These are phyloP conservation scores for Lasioglossum marginatum DNA, from an alignment of 2,888 invertebrate species.

Conservation along the genomic window DNA sequence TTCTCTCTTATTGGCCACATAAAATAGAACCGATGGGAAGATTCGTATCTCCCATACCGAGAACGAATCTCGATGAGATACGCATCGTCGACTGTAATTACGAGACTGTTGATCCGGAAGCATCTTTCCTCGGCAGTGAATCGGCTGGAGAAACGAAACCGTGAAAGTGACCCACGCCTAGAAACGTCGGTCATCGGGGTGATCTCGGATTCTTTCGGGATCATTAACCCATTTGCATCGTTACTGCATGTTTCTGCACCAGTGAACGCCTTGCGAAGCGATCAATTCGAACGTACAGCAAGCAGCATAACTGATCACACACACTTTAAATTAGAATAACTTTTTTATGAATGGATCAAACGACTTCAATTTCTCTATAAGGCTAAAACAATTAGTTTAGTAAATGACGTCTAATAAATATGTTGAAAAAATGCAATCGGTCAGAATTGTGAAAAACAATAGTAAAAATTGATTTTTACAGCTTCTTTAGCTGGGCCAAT, in stretches of 20 bases:
- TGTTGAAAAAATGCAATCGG: no score
- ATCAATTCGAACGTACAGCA: not conserved
- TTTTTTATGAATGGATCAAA: no score
- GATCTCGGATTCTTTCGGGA: slow-evolving; percentile 16
- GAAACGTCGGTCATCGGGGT: not conserved
- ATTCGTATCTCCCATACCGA: not conserved
- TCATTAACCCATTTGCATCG: slow-evolving; percentile 10
- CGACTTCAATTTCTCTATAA: no score
- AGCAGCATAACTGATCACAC: no score
- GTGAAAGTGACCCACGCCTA: slow-evolving; percentile 59
- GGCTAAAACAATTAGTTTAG: no score
- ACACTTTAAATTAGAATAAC: no score
- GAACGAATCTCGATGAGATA: not conserved
- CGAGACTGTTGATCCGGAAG: not conserved
- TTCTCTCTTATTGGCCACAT: not conserved
- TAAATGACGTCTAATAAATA: no score
- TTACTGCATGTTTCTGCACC: not conserved
- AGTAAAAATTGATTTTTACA: no score
- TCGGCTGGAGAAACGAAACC: slow-evolving; percentile 33
- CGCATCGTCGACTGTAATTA: not conserved
- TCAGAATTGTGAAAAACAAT: no score
- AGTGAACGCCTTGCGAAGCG: not conserved
- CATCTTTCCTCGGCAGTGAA: not conserved
- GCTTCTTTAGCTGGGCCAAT: no score
- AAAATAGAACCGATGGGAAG: not conserved